These are phyloP conservation scores for Synergus itoensis DNA, from an alignment of 2,888 invertebrate species.

Conservation along the genomic window DNA sequence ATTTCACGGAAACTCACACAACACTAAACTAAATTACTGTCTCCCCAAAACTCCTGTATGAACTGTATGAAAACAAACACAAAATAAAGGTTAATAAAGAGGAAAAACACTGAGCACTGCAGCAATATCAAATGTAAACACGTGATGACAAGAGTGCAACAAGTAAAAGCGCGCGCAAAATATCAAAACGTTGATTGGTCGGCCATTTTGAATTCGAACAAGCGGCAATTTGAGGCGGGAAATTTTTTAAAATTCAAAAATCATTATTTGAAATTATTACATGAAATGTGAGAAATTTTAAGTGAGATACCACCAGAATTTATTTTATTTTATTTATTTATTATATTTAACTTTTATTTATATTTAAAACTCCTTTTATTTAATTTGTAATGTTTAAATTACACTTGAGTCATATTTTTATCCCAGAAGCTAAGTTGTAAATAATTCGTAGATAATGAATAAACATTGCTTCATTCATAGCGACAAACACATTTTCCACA, in stretches of 20 bases:
- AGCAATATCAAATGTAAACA: not conserved
- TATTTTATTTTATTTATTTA: too few relatives aligned
- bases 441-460: too few relatives aligned
- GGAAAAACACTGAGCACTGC: not conserved
- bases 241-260: not conserved
- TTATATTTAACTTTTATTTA: too few relatives aligned
- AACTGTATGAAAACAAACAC: not conserved
- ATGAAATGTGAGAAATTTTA: not conserved
- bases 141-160: not conserved
- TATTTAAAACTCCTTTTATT: too few relatives aligned
- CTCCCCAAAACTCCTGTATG: not conserved
- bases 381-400: too few relatives aligned
- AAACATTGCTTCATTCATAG: too few relatives aligned
- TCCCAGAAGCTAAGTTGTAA: too few relatives aligned
- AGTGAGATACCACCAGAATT: too few relatives aligned
- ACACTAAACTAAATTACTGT: not conserved
- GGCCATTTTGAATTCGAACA: not conserved
- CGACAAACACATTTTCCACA: too few relatives aligned
- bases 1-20: not conserved
- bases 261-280: not conserved
- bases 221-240: not conserved
- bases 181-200: not conserved
- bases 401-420: too few relatives aligned
- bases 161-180: slow-evolving; percentile 1
- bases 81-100: not conserved